A percentile compares a stretch with the other conserved stretches of the same genome.
Conservation (phyloP, 2,113 vertebrate genomes). For the Peromyscus polionotus region DNA sequence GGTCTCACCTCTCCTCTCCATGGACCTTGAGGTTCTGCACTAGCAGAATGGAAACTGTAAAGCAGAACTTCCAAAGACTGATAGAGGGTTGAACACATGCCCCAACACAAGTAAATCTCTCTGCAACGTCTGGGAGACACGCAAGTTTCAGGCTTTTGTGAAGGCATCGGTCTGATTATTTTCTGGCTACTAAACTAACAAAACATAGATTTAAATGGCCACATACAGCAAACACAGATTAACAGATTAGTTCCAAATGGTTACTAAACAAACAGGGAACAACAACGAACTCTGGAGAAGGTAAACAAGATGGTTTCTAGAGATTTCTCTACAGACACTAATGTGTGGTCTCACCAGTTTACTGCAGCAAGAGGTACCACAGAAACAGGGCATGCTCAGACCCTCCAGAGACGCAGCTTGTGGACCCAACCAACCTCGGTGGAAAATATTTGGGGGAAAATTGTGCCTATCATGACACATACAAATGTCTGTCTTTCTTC, state of each 20-base stretch:
- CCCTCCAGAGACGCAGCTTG: not conserved
- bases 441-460: not conserved
- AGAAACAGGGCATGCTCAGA: not conserved
- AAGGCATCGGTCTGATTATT: not conserved
- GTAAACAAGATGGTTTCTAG: not conserved
- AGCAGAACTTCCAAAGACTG: not conserved
- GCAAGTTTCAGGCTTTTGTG: no score
- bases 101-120: not conserved
- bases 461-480: not conserved
- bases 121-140: not conserved
- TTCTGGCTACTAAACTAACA: not conserved
- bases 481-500: not conserved
- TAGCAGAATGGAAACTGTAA: not conserved
- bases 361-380: not conserved
- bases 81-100: fast-evolving
- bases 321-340: not conserved
- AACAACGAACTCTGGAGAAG: not conserved
- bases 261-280: not conserved
- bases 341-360: not conserved
- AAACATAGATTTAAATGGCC: not conserved
- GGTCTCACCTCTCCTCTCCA: not conserved
- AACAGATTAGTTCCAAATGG: not conserved
- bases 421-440: not conserved
- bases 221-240: not conserved
- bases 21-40: not conserved